phyloP scores from a whole-genome alignment of 2,113 vertebrate species.

The Heloderma charlesbogerti region DNA sequence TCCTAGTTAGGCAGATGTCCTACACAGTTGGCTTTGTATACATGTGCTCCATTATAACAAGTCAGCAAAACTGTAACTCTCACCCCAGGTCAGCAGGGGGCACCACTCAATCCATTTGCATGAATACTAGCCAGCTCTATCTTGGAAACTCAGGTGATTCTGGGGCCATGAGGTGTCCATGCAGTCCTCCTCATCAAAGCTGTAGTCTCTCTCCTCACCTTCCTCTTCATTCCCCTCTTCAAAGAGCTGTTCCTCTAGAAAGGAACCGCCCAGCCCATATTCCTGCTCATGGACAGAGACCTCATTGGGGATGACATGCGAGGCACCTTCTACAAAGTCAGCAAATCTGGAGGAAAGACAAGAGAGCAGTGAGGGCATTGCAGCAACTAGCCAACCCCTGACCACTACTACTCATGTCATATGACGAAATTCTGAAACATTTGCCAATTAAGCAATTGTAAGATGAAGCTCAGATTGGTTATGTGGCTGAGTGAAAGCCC shows the following conservation, averaged over 20 bases:
- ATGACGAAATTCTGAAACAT: neutral
- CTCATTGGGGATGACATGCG: slow-evolving; percentile 87
- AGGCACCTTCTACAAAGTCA: slow-evolving; percentile 91
- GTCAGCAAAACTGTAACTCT: no score
- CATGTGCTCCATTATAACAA: neutral
- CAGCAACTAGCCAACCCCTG: neutral
- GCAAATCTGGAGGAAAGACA: slow-evolving; percentile 86
- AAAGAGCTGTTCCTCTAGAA: slow-evolving; percentile 84
- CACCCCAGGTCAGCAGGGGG: neutral
- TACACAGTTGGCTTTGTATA: neutral
- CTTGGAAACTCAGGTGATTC: slow-evolving; percentile 28
- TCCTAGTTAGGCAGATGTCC: neutral
- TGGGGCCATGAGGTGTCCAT: accelerated
- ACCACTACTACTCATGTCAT: neutral
- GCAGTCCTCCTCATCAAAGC: neutral
- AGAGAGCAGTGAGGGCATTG: neutral
- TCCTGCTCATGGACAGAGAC: slow-evolving; percentile 88
- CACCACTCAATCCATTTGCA: accelerated
- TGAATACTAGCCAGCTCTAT: neutral
- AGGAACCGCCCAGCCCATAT: slow-evolving; percentile 83
- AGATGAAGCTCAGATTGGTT: neutral
- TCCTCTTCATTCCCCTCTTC: slow-evolving; percentile 82
- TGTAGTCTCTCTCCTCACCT: slow-evolving; percentile 11
- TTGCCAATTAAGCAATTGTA: neutral
- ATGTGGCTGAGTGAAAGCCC: neutral